Base-by-base conservation (phyloP, 2,888 invertebrate species). In the Ommatoiulus sabulosus region DNA sequence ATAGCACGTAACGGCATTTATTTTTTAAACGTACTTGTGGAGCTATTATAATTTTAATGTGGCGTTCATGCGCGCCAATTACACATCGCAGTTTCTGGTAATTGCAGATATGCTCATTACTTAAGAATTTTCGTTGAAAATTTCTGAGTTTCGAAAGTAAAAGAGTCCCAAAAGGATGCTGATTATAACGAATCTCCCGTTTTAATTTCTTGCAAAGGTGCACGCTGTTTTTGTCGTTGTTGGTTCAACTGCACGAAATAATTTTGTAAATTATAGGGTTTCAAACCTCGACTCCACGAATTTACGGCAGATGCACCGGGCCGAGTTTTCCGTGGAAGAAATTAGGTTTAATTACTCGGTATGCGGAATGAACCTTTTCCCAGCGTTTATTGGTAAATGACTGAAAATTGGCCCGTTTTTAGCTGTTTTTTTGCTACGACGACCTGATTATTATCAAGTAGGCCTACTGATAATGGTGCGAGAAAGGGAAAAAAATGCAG, bases 291-390 rank as follows among this genome's bases (percentile, higher is more conserved):
- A 46, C n/a, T n/a, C n/a, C 1, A 63, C 17, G n/a, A 63, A 63
- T 63, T 63, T 63, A n/a, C 63, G 63, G 63, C 63, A n/a, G 63
- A 63, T 63, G 63, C 63, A 63, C 63, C 7, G 63, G 63, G 63
- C 63, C 63, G n/a, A 17, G n/a, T n/a, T n/a, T 63, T 63, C n/a
- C n/a, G 20, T 3, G 63, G n/a, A 63, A 20, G 17, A 63, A 63
- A 63, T 17, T 63, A 63, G n/a, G 63, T 63, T 63, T 63, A 63
- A 63, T 63, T 63, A 63, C 63, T 63, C 20, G 63, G 63, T 63
- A n/a, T 63, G n/a, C 63, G n/a, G 20, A 63, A 4, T 63, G 4
- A 63, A 3, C 3, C n/a, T 63, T 63, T 63, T 63, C 52, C 52
- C 52, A 15, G 52, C 52, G 52, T 52, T 52, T 52, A 63, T 63